A percentile compares a stretch with the other conserved stretches of the same genome.
phyloP scores from a whole-genome alignment of 1,140 invertebrate genomes.

The Polypedilum pembai region DNA sequence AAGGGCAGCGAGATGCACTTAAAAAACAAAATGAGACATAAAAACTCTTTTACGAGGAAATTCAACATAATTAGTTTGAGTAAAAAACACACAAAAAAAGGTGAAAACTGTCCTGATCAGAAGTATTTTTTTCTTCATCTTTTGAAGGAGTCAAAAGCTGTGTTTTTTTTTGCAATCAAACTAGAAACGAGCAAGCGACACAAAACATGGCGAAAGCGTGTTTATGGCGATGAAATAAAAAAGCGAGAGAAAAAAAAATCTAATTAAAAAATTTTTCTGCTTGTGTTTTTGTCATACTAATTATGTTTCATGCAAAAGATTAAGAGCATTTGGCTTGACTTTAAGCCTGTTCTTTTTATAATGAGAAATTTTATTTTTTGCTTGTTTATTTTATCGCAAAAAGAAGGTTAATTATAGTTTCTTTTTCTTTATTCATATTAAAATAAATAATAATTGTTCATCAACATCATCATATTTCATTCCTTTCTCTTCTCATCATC shows the following conservation, averaged over 20 bases:
- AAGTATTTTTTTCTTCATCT: not conserved
- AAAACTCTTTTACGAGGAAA: too few relatives aligned
- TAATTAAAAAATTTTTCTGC: not conserved
- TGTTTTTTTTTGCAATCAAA: not conserved
- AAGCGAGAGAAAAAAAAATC: not conserved
- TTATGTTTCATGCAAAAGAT: not conserved
- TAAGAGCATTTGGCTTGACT: not conserved
- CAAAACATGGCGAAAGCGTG: not conserved
- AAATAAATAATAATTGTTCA: too few relatives aligned
- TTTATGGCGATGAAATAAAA: not conserved
- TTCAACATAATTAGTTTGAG: too few relatives aligned
- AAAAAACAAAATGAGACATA: too few relatives aligned
- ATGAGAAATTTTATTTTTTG: too few relatives aligned
- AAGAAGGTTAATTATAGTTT: too few relatives aligned
- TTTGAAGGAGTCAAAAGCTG: too few relatives aligned
- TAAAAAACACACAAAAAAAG: not conserved
- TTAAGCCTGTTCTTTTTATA: not conserved
- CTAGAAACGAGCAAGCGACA: not conserved
- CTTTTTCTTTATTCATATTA: too few relatives aligned
- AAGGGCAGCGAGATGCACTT: too few relatives aligned
- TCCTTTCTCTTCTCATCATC: too few relatives aligned
- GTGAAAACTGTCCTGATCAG: not conserved
- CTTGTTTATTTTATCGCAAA: too few relatives aligned
- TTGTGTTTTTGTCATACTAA: slow-evolving; percentile 18
- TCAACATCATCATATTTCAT: too few relatives aligned